phyloP scores from a whole-genome alignment of 2,113 vertebrate genomes.

The Oreocharis arfaki region DNA sequence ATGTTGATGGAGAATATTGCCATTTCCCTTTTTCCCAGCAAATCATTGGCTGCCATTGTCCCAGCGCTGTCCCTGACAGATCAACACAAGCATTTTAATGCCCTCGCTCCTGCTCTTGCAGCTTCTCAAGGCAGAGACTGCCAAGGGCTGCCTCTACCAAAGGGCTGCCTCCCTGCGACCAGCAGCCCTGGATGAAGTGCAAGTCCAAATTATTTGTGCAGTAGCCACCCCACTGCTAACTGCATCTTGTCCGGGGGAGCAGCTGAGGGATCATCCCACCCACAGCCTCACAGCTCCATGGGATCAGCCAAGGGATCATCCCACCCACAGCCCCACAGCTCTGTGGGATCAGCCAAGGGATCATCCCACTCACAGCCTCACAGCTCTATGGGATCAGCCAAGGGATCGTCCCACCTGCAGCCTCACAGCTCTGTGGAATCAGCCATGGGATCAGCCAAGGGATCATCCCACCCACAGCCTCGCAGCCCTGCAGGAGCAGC shows the following conservation, averaged over 20 bases:
- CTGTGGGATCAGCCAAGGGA: neutral
- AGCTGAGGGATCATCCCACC: accelerated
- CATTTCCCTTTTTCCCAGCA: neutral
- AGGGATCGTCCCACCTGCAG: neutral
- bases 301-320: neutral
- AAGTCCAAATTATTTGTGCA: neutral
- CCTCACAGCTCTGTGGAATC: neutral
- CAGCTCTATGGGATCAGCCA: neutral
- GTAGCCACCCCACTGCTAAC: accelerated
- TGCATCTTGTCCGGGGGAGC: accelerated
- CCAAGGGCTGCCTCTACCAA: neutral
- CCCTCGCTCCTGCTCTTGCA: accelerated
- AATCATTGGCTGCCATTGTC: neutral
- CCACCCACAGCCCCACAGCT: neutral
- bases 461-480: neutral
- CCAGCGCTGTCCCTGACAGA: neutral
- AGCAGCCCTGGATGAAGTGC: neutral
- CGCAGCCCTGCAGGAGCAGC: neutral
- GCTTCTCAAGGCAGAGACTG: neutral
- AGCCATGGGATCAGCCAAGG: neutral
- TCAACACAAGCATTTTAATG: neutral
- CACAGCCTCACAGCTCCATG: neutral
- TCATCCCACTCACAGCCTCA: accelerated
- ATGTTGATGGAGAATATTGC: neutral
- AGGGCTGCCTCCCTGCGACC: neutral